These are phyloP conservation scores for Argya squamiceps DNA, from an alignment of 2,797 vertebrate genomes.

Conservation along the genomic window DNA sequence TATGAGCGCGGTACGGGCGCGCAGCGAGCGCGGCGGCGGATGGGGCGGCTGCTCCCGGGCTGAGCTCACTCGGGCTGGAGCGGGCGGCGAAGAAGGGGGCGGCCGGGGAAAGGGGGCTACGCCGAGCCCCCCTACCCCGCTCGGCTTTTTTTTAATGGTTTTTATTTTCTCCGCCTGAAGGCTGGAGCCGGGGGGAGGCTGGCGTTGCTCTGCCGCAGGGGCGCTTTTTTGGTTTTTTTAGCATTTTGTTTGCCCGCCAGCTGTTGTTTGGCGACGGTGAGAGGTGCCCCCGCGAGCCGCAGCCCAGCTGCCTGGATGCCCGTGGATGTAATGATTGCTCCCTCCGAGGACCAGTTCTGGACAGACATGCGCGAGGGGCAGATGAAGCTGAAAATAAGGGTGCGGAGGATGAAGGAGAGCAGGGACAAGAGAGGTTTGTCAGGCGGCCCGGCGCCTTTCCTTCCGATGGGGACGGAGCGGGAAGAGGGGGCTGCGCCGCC, in stretches of 20 bases:
- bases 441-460: conserved; percentile 3
- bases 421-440: conserved; percentile 89
- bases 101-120: conserved; percentile 58
- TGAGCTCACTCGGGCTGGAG: conserved; percentile 85
- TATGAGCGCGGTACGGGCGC: conserved; percentile 86
- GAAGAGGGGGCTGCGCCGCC: not conserved
- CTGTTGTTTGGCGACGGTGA: conserved; percentile 45
- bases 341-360: conserved; percentile 86
- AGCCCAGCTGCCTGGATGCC: conserved; percentile 77
- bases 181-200: not conserved
- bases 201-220: not conserved
- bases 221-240: not conserved
- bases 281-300: conserved; percentile 29
- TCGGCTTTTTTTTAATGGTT: not conserved
- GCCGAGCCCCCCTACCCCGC: not conserved
- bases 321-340: conserved; percentile 85
- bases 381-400: conserved; percentile 92
- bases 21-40: conserved; percentile 28
- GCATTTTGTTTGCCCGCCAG: not conserved
- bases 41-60: conserved; percentile 5
- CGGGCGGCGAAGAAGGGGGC: conserved; percentile 41
- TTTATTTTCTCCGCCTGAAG: not conserved
- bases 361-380: conserved; percentile 83
- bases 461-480: not conserved
- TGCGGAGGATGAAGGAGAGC: conserved; percentile 88